These are phyloP conservation scores for Pyrgus malvae DNA, from an alignment of 2,888 invertebrate species.

Conservation along the genomic window DNA sequence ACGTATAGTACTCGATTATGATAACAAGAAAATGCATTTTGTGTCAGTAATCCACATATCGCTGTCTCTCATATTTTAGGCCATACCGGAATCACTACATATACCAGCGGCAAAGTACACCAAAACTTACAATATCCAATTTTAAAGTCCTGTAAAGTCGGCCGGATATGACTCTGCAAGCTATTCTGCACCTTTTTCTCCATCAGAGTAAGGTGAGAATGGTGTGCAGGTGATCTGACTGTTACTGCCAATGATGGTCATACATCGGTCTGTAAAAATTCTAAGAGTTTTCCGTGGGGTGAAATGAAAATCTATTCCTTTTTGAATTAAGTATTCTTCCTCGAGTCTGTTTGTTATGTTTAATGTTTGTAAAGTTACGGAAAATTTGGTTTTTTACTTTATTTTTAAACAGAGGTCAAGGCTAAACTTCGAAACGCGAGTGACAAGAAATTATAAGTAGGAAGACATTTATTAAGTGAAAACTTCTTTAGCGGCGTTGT, in stretches of 20 bases:
- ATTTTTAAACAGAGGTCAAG: too few relatives aligned
- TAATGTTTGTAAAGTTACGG: too few relatives aligned
- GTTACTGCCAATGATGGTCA: slow-evolving; percentile 39
- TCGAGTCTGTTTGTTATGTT: slow-evolving; percentile 5
- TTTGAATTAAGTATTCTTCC: slow-evolving; percentile 19
- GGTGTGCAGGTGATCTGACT: slow-evolving; percentile 17
- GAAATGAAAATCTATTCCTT: slow-evolving; percentile 28
- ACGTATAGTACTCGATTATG: too few relatives aligned
- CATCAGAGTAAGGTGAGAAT: slow-evolving; percentile 34
- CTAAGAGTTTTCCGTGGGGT: slow-evolving; percentile 35
- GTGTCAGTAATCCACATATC: too few relatives aligned
- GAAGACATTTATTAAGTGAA: too few relatives aligned
- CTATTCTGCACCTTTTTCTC: slow-evolving; percentile 29
- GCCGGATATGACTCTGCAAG: slow-evolving; percentile 9
- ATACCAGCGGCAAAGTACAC: slow-evolving; percentile 41
- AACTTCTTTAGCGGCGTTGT: too few relatives aligned
- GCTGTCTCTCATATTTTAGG: slow-evolving; percentile 4
- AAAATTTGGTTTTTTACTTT: too few relatives aligned
- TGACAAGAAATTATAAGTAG: too few relatives aligned
- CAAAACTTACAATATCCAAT: slow-evolving; percentile 59
- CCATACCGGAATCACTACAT: slow-evolving; percentile 15
- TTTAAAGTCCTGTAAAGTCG: slow-evolving; percentile 52
- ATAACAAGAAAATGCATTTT: too few relatives aligned
- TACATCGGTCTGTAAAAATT: slow-evolving; percentile 38
- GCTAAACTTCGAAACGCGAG: too few relatives aligned